A percentile compares a stretch with the other conserved stretches of the same genome.
Evolutionary conservation across 2,113 vertebrate genomes (phyloP).

Genomic region (Nematolebias whitei): DNA sequence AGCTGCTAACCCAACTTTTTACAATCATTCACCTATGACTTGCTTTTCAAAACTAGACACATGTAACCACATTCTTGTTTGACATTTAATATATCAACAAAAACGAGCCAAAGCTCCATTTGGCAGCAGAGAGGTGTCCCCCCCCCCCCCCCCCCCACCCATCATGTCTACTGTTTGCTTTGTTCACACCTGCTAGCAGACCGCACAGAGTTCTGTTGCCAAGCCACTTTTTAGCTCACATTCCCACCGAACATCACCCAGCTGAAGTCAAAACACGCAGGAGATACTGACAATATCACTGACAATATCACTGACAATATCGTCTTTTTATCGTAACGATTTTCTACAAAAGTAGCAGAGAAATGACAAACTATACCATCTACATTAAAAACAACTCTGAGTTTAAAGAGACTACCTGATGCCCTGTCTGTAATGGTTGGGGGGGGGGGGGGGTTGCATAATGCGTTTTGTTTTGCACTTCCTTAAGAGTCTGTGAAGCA

Average conservation of each 20-base stretch:
- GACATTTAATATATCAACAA: constrained; percentile 16
- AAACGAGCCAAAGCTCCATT: constrained; percentile 8
- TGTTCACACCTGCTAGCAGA: constrained; percentile 10
- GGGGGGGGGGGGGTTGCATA: too few relatives aligned
- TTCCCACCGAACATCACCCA: constrained; percentile 21
- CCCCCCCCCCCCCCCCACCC: too few relatives aligned
- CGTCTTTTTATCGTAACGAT: background rate
- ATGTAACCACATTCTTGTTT: constrained; percentile 2
- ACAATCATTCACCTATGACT: constrained; percentile 2
- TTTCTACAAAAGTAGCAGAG: constrained; percentile 12
- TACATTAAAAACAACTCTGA: background rate
- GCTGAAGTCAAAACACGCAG: constrained; percentile 14
- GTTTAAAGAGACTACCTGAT: constrained; percentile 1
- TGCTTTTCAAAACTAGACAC: background rate
- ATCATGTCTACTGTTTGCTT: constrained; percentile 36
- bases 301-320: too few relatives aligned
- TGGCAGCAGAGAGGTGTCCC: constrained; percentile 22
- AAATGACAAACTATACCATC: constrained; percentile 14
- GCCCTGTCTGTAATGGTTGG: too few relatives aligned
- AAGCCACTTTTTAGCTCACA: constrained; percentile 33
- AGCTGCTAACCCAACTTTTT: background rate
- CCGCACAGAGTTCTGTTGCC: background rate
- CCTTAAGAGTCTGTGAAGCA: constrained; percentile 40
- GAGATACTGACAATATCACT: constrained; percentile 28
- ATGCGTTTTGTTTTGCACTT: constrained; percentile 49